Conservation (phyloP, 2,797 vertebrate species). For the Paguma larvata region DNA sequence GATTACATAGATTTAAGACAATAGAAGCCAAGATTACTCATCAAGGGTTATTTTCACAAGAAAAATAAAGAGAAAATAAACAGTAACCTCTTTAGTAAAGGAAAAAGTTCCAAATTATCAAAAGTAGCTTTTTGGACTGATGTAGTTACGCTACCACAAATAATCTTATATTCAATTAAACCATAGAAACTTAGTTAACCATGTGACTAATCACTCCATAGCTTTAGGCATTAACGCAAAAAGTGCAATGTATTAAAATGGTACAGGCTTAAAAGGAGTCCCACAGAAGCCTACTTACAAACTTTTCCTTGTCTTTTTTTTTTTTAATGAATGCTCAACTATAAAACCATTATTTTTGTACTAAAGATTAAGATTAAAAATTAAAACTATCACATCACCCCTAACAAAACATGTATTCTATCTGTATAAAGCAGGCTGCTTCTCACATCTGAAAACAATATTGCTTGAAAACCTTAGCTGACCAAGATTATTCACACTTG, state of each 20-base stretch:
- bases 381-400: neutral
- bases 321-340: constrained; percentile 59
- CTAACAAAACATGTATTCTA: constrained; percentile 54
- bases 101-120: constrained; percentile 49
- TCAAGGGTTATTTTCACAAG: constrained; percentile 68
- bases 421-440: constrained; percentile 56
- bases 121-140: constrained; percentile 59
- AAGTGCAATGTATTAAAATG: constrained; percentile 36
- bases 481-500: constrained; percentile 51
- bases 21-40: constrained; percentile 55
- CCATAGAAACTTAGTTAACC: constrained; percentile 27
- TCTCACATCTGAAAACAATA: constrained; percentile 72
- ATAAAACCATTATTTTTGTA: constrained; percentile 61
- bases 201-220: neutral
- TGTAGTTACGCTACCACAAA: constrained; percentile 26
- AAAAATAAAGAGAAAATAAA: constrained; percentile 15
- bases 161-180: constrained; percentile 44
- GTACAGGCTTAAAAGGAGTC: neutral
- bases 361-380: constrained; percentile 57
- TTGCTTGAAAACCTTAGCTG: constrained; percentile 48
- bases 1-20: constrained; percentile 68
- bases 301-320: neutral
- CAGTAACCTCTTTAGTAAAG: constrained; percentile 71
- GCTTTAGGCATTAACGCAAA: constrained; percentile 22
- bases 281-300: constrained; percentile 20